Base-by-base conservation (phyloP, 2,113 vertebrate species). In the Trichechus manatus region DNA sequence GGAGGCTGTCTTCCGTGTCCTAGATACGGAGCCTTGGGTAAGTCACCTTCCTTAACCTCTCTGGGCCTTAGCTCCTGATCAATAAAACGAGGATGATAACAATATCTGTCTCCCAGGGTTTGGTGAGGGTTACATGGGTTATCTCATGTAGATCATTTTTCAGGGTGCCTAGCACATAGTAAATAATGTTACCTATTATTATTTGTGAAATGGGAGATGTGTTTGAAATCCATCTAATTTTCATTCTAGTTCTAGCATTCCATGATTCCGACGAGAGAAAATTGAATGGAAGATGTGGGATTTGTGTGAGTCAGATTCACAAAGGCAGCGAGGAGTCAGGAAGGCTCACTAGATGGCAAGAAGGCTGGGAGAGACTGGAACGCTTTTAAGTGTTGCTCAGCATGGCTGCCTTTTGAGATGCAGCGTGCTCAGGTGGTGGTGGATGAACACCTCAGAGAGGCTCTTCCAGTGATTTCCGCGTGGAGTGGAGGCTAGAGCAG, bases 341-440 rank as follows among this genome's bases (percentile, higher is more conserved):
- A 89, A 11, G 70, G 13, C 9, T 17, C 50, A 59, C 23, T 19
- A 0, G 23, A 2, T 63, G 75, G 47, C 63, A 27, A 3, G 3
- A 6, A 31, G 47, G 11, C 9, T 44, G 36, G 44, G 53, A 25
- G 22, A 44, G 33, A 29, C 20, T 23, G 56, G 7, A 31, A 39
- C 20, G 1, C 36, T 33, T 74, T 33, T 23, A 14, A 56, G 53
- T 36, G 6, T 36, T 33, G 1, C 47, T 70, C 72, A 10, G 20
- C 7, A 1, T 4, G 74, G 42, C 4, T 39, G 53, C 7, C 82
- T 33, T 31, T 63, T 27, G 47, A 9, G 64, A 17, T 20, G 47
- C 36, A 20, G 8, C 11, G 19, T 1, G 4, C 36, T 15, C 6
- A 3, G 29, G 53, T 0, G 0, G 4, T 10, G 3, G 29, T 5